phyloP scores from a whole-genome alignment of 1,140 invertebrate species.

The Penaeus chinensis region DNA sequence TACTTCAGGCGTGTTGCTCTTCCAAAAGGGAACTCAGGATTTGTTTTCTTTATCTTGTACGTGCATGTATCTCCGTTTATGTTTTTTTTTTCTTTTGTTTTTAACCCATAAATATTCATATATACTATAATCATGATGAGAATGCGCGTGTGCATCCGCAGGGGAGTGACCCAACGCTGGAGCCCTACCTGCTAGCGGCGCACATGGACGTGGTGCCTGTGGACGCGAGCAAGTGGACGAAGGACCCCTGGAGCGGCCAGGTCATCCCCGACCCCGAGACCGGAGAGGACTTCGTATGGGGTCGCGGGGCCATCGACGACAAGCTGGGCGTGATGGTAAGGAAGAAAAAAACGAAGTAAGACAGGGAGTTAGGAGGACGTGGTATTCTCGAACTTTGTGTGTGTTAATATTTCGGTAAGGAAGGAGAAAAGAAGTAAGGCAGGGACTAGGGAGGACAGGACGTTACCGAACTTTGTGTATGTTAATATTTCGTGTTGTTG shows the following conservation, averaged over 20 bases:
- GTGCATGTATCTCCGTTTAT: no score
- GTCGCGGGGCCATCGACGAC: constrained; percentile 73
- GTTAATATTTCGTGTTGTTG: not conserved
- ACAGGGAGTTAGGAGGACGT: not conserved
- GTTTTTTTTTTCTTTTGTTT: not conserved
- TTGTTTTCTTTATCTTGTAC: not conserved
- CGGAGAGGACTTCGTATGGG: constrained; percentile 70
- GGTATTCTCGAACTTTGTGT: not conserved
- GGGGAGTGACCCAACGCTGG: constrained; percentile 66
- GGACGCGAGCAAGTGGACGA: constrained; percentile 69
- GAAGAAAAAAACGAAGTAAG: not conserved
- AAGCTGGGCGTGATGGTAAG: constrained; percentile 71
- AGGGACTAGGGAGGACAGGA: not conserved
- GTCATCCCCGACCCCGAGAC: constrained; percentile 68
- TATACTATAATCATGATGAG: not conserved
- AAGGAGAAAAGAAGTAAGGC: not conserved
- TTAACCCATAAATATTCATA: not conserved
- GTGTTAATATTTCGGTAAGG: constrained; percentile 25
- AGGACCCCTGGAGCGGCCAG: constrained; percentile 71
- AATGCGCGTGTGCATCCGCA: not conserved
- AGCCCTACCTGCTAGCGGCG: constrained; percentile 72
- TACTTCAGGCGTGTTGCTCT: no score
- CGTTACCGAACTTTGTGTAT: not conserved
- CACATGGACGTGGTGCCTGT: constrained; percentile 76
- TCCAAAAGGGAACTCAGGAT: no score